phyloP scores from a whole-genome alignment of 2,797 vertebrate species.

The Columba guinea region DNA sequence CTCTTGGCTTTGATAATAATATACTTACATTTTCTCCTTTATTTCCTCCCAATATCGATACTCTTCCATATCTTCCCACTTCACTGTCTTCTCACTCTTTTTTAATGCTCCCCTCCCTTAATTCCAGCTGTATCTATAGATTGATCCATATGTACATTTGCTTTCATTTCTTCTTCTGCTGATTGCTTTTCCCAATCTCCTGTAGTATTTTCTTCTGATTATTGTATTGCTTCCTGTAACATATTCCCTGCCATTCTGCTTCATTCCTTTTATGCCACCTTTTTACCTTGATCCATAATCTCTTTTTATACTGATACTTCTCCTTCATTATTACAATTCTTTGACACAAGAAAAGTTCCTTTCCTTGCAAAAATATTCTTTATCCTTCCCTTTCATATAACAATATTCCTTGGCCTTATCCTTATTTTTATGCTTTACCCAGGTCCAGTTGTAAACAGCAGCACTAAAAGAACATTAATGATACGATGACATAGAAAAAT shows the following conservation, averaged over 20 bases:
- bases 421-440: background rate
- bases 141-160: background rate
- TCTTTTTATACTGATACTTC: background rate
- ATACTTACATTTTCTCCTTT: background rate
- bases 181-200: background rate
- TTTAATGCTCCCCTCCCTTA: background rate
- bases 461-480: background rate
- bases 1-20: background rate
- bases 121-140: background rate
- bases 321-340: background rate
- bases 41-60: background rate
- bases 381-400: background rate
- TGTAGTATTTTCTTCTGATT: background rate
- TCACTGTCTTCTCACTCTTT: background rate
- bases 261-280: background rate
- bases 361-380: background rate
- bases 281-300: background rate
- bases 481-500: background rate
- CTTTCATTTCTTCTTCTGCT: background rate
- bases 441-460: background rate
- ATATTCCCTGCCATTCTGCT: background rate
- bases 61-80: background rate
- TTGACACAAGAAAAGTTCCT: background rate
- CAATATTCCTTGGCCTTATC: background rate
- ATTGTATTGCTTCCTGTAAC: background rate